Percentiles rank a stretch among this genome's conserved stretches.
phyloP scores from a whole-genome alignment of 2,888 invertebrate species.

The Torymus texanus region DNA sequence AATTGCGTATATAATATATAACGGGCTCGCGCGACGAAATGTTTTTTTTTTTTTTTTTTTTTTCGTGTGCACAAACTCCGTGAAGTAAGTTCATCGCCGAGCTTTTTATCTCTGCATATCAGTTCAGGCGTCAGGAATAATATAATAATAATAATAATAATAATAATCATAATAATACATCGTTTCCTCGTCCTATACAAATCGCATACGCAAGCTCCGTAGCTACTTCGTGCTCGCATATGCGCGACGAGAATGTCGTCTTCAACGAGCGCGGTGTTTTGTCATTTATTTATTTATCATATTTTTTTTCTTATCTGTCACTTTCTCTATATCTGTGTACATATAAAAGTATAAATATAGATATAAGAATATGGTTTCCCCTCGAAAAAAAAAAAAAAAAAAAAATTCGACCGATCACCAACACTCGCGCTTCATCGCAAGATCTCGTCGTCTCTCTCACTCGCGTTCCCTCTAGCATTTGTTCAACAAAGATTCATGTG shows the following conservation, averaged over 20 bases:
- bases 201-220: too few relatives aligned
- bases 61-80: too few relatives aligned
- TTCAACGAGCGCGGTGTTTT: slow-evolving; percentile 47
- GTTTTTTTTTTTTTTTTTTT: slow-evolving; percentile 7
- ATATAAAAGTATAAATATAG: too few relatives aligned
- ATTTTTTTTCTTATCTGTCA: too few relatives aligned
- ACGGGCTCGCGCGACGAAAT: slow-evolving; percentile 20
- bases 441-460: slow-evolving; percentile 33
- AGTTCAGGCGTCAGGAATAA: not conserved
- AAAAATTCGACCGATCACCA: slow-evolving; percentile 41
- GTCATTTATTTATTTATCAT: not conserved
- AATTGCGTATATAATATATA: slow-evolving; percentile 28
- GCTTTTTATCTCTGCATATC: slow-evolving; percentile 6
- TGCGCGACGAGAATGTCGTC: slow-evolving; percentile 37
- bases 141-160: not conserved
- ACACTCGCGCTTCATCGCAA: slow-evolving; percentile 47
- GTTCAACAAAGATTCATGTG: not conserved
- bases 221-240: not conserved
- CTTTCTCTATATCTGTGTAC: too few relatives aligned
- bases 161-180: too few relatives aligned
- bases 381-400: too few relatives aligned
- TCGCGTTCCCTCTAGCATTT: slow-evolving; percentile 56
- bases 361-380: too few relatives aligned
- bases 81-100: slow-evolving; percentile 32
- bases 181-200: too few relatives aligned